Evolutionary conservation across 2,113 vertebrate species (phyloP).

Genomic region (Ptilorrhoa leucosticta): DNA sequence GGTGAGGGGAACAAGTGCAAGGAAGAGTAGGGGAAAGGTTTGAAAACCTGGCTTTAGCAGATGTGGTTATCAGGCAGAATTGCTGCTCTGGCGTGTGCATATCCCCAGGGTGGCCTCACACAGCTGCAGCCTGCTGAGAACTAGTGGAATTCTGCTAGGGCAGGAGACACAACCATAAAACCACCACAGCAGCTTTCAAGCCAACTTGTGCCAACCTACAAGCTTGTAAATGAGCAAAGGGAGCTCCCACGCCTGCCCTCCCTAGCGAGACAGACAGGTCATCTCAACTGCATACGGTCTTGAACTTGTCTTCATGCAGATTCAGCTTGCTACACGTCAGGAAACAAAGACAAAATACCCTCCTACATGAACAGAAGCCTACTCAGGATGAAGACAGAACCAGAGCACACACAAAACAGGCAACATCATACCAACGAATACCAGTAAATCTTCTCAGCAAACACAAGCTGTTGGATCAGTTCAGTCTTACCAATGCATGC

Average conservation of each 20-base stretch:
- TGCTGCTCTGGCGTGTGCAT: accelerated
- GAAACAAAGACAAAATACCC: not conserved
- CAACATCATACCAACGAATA: not conserved
- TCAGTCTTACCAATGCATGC: not conserved
- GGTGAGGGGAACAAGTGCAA: not conserved
- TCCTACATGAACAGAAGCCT: not conserved
- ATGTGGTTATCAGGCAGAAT: not conserved
- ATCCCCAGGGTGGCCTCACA: not conserved
- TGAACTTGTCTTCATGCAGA: accelerated
- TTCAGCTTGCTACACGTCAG: not conserved
- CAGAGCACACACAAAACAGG: not conserved
- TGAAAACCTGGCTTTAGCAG: not conserved
- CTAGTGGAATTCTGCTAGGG: not conserved
- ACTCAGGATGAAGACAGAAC: not conserved
- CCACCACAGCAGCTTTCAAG: not conserved
- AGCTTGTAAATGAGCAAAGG: not conserved
- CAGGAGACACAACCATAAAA: not conserved
- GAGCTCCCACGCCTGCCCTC: not conserved
- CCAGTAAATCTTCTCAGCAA: not conserved
- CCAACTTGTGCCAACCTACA: not conserved
- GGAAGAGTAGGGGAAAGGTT: not conserved
- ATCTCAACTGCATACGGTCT: not conserved
- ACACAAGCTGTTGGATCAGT: not conserved
- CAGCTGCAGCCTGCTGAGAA: not conserved
- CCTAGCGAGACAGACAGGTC: not conserved